phyloP scores from a whole-genome alignment of 2,113 vertebrate genomes.

The Reinhardtius hippoglossoides region DNA sequence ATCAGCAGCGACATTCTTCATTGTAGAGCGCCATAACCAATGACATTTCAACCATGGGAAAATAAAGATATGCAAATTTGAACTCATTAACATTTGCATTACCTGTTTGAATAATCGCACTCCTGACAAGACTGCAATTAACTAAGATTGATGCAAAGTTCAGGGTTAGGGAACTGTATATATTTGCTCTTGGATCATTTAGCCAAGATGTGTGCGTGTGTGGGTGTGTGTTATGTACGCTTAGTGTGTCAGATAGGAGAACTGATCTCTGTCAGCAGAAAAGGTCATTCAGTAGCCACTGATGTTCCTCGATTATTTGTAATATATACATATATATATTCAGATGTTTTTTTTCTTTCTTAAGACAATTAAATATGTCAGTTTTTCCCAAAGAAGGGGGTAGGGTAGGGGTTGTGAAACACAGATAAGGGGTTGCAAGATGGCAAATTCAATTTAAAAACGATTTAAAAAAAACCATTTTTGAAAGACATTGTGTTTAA shows the following conservation, averaged over 20 bases:
- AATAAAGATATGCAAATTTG: slow-evolving; percentile 99
- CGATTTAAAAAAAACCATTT: too few relatives aligned
- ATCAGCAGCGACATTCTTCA: slow-evolving; percentile 99
- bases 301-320: slow-evolving; percentile 13
- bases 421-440: background rate
- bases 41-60: slow-evolving; percentile 99
- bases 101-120: slow-evolving; percentile 99
- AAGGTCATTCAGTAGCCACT: slow-evolving; percentile 61
- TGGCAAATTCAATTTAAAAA: background rate
- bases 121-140: slow-evolving; percentile 99
- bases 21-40: slow-evolving; percentile 99
- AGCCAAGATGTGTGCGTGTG: slow-evolving; percentile 35
- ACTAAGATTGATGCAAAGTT: slow-evolving; percentile 99
- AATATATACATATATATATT: background rate
- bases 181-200: slow-evolving; percentile 75
- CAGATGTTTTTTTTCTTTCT: too few relatives aligned
- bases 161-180: slow-evolving; percentile 87
- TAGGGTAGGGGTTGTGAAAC: background rate
- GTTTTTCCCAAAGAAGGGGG: background rate
- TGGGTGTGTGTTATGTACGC: slow-evolving; percentile 29
- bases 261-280: slow-evolving; percentile 69
- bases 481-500: background rate
- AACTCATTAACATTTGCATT: slow-evolving; percentile 99
- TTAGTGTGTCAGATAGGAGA: slow-evolving; percentile 56
- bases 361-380: background rate